These are phyloP conservation scores for Lasiurus cinereus DNA, from an alignment of 2,113 vertebrate genomes.

Conservation along the genomic window DNA sequence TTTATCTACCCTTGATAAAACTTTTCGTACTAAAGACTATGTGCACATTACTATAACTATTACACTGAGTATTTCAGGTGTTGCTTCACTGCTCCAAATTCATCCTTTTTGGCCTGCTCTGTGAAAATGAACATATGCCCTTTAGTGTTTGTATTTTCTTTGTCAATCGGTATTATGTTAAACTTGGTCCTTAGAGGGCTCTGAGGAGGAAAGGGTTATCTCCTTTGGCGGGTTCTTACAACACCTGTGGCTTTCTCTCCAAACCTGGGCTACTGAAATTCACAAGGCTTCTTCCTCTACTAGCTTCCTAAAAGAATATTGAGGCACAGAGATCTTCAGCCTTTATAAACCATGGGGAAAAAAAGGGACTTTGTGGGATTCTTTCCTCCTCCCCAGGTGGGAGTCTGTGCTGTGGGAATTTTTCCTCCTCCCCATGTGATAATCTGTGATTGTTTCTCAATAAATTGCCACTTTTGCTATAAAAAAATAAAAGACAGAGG, in stretches of 20 bases:
- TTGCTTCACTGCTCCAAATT: not conserved
- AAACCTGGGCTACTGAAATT: accelerated
- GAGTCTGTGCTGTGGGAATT: no score
- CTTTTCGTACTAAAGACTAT: not conserved
- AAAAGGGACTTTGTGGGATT: no score
- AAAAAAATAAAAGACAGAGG: no score
- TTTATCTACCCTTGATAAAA: not conserved
- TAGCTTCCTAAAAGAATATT: not conserved
- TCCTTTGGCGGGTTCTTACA: not conserved
- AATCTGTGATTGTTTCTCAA: no score
- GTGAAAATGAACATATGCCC: not conserved
- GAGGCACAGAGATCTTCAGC: no score
- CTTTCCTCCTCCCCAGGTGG: no score
- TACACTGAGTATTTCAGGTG: not conserved
- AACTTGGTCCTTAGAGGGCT: not conserved
- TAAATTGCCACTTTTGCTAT: no score
- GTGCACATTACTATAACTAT: not conserved
- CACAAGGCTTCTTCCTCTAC: not conserved
- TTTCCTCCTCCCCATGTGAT: no score
- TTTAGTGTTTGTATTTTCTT: not conserved
- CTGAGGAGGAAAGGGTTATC: not conserved
- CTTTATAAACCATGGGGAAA: no score
- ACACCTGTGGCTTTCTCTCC: accelerated
- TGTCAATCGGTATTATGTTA: not conserved
- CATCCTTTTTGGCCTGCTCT: not conserved